These are phyloP conservation scores for Lamellibrachia satsuma DNA, from an alignment of 2,888 invertebrate species.

Conservation along the genomic window DNA sequence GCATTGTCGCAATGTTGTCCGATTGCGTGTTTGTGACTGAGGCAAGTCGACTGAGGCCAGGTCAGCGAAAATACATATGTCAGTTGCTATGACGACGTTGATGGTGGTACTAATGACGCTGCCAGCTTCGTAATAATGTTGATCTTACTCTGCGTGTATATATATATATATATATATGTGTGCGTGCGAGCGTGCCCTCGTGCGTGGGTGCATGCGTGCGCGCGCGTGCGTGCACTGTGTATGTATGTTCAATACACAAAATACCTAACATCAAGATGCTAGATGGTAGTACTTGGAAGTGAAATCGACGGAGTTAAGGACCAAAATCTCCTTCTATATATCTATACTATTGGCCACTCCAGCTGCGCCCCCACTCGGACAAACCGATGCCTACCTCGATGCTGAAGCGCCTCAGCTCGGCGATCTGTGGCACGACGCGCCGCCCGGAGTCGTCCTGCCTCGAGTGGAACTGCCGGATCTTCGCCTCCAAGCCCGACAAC, in stretches of 20 bases:
- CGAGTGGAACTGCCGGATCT: constrained; percentile 32
- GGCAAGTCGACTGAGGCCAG: too few species aligned
- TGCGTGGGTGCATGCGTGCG: too few species aligned
- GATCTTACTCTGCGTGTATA: background rate
- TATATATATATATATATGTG: background rate
- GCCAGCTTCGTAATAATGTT: background rate
- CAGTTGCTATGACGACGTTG: too few species aligned
- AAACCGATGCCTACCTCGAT: constrained; percentile 26
- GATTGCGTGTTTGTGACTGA: too few species aligned
- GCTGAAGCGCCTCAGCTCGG: constrained; percentile 27
- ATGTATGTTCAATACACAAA: background rate
- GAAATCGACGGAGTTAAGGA: too few species aligned
- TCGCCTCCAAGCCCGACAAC: constrained; percentile 48
- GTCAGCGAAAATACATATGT: too few species aligned
- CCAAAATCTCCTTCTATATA: too few species aligned
- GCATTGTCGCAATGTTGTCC: background rate
- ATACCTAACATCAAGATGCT: too few species aligned
- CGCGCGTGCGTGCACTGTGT: too few species aligned
- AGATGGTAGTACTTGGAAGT: too few species aligned
- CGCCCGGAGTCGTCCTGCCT: background rate
- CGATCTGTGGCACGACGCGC: background rate
- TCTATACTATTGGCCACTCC: too few species aligned
- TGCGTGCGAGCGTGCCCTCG: background rate
- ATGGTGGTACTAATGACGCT: background rate
- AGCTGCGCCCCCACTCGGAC: too few species aligned